Percentiles rank a stretch among this genome's conserved stretches.
Conservation (phyloP, 2,888 invertebrate species). For the Chymomyza fuscimana region DNA sequence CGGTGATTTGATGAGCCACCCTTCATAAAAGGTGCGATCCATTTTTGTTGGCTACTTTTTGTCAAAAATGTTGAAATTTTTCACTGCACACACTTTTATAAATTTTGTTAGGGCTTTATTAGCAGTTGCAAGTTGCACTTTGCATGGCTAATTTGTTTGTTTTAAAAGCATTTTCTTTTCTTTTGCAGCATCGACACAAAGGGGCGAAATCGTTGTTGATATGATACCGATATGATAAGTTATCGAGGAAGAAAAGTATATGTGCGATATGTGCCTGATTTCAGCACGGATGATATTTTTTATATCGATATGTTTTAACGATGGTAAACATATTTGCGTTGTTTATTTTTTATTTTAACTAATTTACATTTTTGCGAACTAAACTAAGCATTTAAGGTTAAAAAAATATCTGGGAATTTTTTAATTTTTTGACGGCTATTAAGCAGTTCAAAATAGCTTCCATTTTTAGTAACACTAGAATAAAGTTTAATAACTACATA, state of each 20-base stretch:
- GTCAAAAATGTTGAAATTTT: conserved; percentile 76
- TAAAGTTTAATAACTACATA: too few species aligned
- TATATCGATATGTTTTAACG: background rate
- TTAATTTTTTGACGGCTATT: too few species aligned
- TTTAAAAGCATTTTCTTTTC: conserved; percentile 28
- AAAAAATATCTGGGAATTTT: too few species aligned
- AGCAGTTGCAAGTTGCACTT: conserved; percentile 1
- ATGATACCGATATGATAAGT: background rate
- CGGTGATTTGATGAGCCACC: conserved; percentile 97
- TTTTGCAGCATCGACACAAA: conserved; percentile 40
- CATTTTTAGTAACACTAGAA: too few species aligned
- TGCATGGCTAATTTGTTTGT: conserved; percentile 13
- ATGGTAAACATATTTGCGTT: background rate
- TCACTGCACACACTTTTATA: background rate
- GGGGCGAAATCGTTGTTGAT: conserved; percentile 12
- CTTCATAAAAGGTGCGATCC: conserved; percentile 83
- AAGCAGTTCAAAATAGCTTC: too few species aligned
- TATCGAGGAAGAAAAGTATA: background rate
- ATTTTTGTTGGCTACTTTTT: conserved; percentile 81
- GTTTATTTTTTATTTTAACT: too few species aligned
- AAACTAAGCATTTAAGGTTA: too few species aligned
- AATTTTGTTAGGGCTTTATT: conserved; percentile 7
- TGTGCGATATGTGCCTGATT: background rate
- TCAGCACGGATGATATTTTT: background rate
- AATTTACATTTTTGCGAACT: too few species aligned